phyloP scores from a whole-genome alignment of 2,797 vertebrate species.

The Sorex maritimensis region DNA sequence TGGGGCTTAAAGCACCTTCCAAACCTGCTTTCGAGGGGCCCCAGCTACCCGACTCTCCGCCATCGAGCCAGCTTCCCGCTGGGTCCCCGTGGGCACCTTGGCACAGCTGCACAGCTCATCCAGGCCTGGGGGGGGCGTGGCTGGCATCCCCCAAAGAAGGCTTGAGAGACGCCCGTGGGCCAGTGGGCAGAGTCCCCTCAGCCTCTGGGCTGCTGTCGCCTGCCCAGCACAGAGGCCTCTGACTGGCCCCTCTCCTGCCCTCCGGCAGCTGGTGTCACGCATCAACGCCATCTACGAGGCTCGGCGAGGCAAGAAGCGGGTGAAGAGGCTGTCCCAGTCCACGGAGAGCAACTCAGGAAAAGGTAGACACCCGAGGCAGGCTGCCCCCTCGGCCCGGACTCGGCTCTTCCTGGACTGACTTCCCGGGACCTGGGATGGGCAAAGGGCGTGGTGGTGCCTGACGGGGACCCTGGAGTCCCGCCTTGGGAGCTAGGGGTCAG shows the following conservation, averaged over 20 bases:
- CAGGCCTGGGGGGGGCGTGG: too few species aligned
- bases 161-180: accelerated
- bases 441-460: not conserved
- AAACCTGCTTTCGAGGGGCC: not conserved
- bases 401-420: not conserved
- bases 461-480: not conserved
- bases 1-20: not conserved
- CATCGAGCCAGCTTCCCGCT: not conserved
- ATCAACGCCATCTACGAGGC: constrained; percentile 98
- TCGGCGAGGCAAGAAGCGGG: constrained; percentile 96
- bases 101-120: not conserved
- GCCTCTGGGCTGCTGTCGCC: too few species aligned
- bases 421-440: not conserved
- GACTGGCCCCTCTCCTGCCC: not conserved
- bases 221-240: too few species aligned
- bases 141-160: not conserved
- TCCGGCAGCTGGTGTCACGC: constrained; percentile 95
- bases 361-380: constrained; percentile 89
- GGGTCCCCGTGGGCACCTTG: not conserved
- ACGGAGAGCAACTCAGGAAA: constrained; percentile 96
- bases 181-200: too few species aligned
- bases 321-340: constrained; percentile 97
- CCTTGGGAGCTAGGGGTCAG: not conserved
- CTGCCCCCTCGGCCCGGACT: not conserved
- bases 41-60: not conserved